Conservation (phyloP, 2,797 vertebrate genomes). For the Brachymystax lenok region DNA sequence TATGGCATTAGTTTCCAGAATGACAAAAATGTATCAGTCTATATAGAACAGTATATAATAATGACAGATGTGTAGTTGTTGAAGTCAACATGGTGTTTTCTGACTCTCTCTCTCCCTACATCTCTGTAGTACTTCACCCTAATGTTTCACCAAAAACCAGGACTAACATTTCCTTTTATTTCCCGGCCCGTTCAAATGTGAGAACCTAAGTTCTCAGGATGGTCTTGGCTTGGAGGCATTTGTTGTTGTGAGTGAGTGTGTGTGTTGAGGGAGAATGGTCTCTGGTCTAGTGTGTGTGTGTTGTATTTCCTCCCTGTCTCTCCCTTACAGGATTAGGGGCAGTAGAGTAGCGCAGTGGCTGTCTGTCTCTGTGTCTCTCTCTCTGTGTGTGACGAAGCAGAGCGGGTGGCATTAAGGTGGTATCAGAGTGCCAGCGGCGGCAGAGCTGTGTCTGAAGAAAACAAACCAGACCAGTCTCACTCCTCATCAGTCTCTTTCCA, state of each 20-base stretch:
- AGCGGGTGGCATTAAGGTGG: constrained; percentile 57
- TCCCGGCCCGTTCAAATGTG: constrained; percentile 24
- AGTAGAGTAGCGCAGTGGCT: not conserved
- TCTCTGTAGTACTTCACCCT: not conserved
- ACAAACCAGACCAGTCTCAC: constrained; percentile 29
- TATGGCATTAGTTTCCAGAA: not conserved
- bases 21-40: not conserved
- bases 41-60: not conserved
- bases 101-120: not conserved
- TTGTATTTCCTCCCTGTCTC: not conserved
- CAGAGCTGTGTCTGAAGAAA: constrained; percentile 33
- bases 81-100: constrained; percentile 22
- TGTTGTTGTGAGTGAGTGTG: constrained; percentile 35
- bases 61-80: constrained; percentile 10
- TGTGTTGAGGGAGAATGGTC: constrained; percentile 28
- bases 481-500: not conserved
- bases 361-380: not conserved
- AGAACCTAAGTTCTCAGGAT: constrained; percentile 29
- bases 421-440: constrained; percentile 43
- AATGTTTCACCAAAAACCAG: constrained; percentile 35
- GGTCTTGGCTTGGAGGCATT: constrained; percentile 38
- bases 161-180: constrained; percentile 38
- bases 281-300: not conserved
- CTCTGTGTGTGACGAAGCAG: not conserved
- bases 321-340: constrained; percentile 10